phyloP scores from a whole-genome alignment of 2,113 vertebrate species.

The Silurus meridionalis region DNA sequence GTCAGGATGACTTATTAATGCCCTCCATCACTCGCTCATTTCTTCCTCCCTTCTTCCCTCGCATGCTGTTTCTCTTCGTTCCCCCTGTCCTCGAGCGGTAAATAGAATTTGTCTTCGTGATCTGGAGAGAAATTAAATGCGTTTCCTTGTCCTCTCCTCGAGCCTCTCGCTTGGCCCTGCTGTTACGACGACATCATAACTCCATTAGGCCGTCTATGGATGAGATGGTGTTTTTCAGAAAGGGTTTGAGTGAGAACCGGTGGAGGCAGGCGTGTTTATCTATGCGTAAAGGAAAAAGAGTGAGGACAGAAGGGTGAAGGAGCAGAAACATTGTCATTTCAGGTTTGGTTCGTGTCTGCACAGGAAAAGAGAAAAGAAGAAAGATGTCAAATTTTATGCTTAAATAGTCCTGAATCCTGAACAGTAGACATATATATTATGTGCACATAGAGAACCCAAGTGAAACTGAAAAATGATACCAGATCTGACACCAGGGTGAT shows the following conservation, averaged over 20 bases:
- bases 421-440: background rate
- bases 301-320: background rate
- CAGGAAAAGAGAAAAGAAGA: background rate
- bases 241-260: conserved; percentile 38
- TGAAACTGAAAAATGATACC: background rate
- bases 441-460: background rate
- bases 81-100: conserved; percentile 55
- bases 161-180: conserved; percentile 51
- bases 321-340: background rate
- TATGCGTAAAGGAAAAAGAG: background rate
- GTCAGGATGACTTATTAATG: conserved; percentile 64
- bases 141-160: conserved; percentile 53
- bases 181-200: conserved; percentile 53
- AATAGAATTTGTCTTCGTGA: conserved; percentile 69
- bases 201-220: conserved; percentile 52
- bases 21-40: conserved; percentile 56
- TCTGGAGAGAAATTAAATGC: conserved; percentile 68
- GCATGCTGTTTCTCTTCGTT: conserved; percentile 9
- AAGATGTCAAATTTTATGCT: background rate
- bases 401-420: background rate
- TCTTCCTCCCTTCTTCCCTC: conserved; percentile 23
- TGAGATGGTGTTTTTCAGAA: conserved; percentile 44
- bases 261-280: conserved; percentile 31
- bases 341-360: background rate
- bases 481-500: background rate